These are phyloP conservation scores for Centruroides sculpturatus DNA, from an alignment of 1,140 invertebrate species.

Conservation along the genomic window DNA sequence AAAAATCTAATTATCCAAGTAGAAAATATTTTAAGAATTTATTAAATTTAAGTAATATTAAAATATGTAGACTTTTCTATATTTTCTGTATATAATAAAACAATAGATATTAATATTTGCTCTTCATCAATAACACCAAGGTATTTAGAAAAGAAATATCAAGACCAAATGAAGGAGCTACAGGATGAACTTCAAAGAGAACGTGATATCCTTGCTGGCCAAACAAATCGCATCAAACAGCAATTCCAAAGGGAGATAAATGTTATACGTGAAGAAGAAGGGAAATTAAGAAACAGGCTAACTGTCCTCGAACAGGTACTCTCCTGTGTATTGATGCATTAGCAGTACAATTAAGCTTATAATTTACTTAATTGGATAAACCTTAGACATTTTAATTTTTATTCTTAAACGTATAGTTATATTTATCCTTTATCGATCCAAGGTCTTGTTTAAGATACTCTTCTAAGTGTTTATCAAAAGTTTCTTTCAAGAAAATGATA, in stretches of 20 bases:
- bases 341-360: too few relatives aligned
- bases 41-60: neutral
- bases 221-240: constrained; percentile 17
- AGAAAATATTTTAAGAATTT: too few relatives aligned
- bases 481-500: too few relatives aligned
- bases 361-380: too few relatives aligned
- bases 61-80: neutral
- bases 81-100: neutral
- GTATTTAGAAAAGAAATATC: constrained; percentile 54
- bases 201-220: constrained; percentile 45
- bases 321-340: neutral
- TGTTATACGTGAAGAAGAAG: constrained; percentile 38
- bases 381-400: too few relatives aligned
- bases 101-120: neutral
- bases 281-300: constrained; percentile 37
- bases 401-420: too few relatives aligned
- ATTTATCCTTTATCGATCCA: too few relatives aligned
- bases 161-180: constrained; percentile 52
- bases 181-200: constrained; percentile 48
- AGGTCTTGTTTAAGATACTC: too few relatives aligned
- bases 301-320: constrained; percentile 30
- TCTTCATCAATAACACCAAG: constrained; percentile 23
- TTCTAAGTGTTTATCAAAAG: too few relatives aligned
- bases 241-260: constrained; percentile 30
- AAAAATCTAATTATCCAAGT: neutral